Base-by-base conservation (phyloP, 2,113 vertebrate species). In the Potamarius usumacintae region DNA sequence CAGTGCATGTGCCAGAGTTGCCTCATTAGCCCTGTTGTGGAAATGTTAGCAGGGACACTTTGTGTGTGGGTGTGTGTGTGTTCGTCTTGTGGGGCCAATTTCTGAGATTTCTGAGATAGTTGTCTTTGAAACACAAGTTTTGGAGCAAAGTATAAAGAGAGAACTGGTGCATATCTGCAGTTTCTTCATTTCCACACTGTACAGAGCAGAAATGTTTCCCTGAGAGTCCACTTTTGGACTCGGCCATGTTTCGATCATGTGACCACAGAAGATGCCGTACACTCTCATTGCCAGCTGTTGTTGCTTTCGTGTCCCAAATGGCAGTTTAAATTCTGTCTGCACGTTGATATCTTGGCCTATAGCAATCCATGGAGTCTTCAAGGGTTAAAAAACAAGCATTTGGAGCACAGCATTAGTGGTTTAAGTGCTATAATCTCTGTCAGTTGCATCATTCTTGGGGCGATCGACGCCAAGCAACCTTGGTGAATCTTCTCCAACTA, bases 21-120 rank as follows among this genome's bases (percentile, higher is more conserved):
- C 89, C 81, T 88, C 85, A 87, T 86, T 88, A 88, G 25, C 76
- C 52, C 67, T 82, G 83, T 76, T 65, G 76, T 82, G 82, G 60
- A n/a, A 55, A 27, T 85, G 79, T 76, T 72, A 82, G 52, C 58
- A 22, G 48, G 63, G 67, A 71, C 52, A 48, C n/a, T 15, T 2
- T 42, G 42, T 81, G 27, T 76, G 8, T 3, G 2, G 1, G 11
- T 27, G 10, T 55, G 11, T 55, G 50, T 53, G 11, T 78, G 25
- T 55, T 55, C 12, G 22, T 85, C 52, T 76, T 76, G 25, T 77
- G 82, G 30, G 80, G 52, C 60, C 60, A 50, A 48, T 27, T 11
- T 82, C 63, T 10, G 63, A 30, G 79, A 74, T 82, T 67, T 85
- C 34, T 42, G 42, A 42, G 42, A 42, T 48, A n/a, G 83, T 30